Base-by-base conservation (phyloP, 2,888 invertebrate genomes). In the Tenthredo amoena region DNA sequence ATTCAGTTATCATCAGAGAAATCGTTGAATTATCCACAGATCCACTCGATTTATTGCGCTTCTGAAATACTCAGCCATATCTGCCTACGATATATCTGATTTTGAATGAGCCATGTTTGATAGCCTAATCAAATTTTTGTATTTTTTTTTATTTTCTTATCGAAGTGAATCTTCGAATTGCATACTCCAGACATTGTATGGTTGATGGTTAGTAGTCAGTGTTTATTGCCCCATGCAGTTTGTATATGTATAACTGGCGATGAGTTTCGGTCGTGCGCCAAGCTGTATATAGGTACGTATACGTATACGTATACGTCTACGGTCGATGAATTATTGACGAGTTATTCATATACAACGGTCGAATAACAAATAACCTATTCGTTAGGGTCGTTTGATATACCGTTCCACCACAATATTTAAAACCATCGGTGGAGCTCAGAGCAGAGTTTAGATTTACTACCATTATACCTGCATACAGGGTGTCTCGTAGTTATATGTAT, bases 291-390 rank as follows among this genome's bases (percentile, higher is more conserved):
- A 43, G 12, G 31, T 26, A 15, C 50, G 50, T 18, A 55, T 55
- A 55, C 6, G 18, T 15, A 21, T 21, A 76, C 18, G 15, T 31
- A 50, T 55, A 34, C 15, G 12, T 47, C 10, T 55, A 58, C 21
- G 62, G 79, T 62, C 79, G 50, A 83, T 83, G 83, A 83, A 83
- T 83, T 68, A 83, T 83, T 34, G 83, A 83, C 83, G 83, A 83
- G 83, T 68, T 83, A 83, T 83, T 83, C 79, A 81, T 83, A 83
- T 83, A 68, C 83, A 47, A 83, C 68, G 83, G 65, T 47, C 68
- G 83, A 83, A 83, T 83, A 83, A 83, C 83, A 83, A 81, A 83
- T 83, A 83, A 83, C 68, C 83, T 83, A 83, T 83, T 83, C 83
- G 83, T 83, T 83, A 83, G 68, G 47, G 83, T 68, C 68, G 83